These are phyloP conservation scores for Numida meleagris DNA, from an alignment of 2,113 vertebrate genomes.

Conservation along the genomic window DNA sequence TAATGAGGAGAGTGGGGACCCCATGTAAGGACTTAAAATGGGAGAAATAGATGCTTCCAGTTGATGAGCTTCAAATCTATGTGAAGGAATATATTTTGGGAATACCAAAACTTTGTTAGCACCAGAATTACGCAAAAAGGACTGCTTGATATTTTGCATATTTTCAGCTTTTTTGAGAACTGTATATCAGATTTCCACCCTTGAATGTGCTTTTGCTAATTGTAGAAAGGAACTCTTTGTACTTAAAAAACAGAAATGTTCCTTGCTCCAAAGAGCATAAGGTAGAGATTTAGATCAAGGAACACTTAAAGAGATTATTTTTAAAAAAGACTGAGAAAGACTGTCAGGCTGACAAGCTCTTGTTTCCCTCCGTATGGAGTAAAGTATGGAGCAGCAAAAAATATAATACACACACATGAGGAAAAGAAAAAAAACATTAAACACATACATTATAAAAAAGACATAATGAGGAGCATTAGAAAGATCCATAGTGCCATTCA, in stretches of 20 bases:
- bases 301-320: constrained; percentile 54
- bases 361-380: neutral
- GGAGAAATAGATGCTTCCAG: neutral
- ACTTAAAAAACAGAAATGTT: constrained; percentile 11
- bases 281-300: constrained; percentile 57
- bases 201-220: constrained; percentile 33
- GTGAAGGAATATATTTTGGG: neutral
- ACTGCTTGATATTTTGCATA: constrained; percentile 5
- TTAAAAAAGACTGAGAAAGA: constrained; percentile 58
- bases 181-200: neutral
- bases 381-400: constrained; percentile 33
- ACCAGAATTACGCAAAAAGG: neutral
- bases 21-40: neutral
- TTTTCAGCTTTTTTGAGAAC: neutral
- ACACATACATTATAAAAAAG: neutral
- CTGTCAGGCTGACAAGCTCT: constrained; percentile 42
- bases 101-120: neutral
- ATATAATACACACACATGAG: neutral
- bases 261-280: constrained; percentile 43
- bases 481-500: neutral
- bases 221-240: constrained; percentile 52
- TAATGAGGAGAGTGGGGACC: neutral
- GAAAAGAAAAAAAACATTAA: neutral
- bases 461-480: neutral
- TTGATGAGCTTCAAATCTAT: neutral